phyloP scores from a whole-genome alignment of 2,888 invertebrate genomes.

The Caenorhabditis sp. region DNA sequence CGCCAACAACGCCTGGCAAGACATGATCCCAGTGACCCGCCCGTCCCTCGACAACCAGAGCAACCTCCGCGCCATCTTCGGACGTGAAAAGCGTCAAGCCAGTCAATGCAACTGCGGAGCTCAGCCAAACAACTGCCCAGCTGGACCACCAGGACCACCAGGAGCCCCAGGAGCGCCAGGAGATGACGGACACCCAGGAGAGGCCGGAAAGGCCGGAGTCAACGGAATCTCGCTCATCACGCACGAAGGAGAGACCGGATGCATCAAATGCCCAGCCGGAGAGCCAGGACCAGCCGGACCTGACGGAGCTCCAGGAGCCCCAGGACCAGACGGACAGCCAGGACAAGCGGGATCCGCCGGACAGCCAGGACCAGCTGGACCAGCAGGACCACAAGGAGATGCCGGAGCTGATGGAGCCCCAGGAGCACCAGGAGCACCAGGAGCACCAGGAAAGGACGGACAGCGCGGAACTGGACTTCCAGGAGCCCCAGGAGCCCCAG shows the following conservation, averaged over 20 bases:
- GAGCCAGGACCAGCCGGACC: conserved; percentile 64
- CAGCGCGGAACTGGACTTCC: conserved; percentile 56
- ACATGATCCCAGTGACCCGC: conserved; percentile 60
- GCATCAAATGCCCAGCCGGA: conserved; percentile 65
- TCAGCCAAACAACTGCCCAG: conserved; percentile 63
- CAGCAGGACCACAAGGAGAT: conserved; percentile 69
- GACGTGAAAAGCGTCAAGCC: conserved; percentile 62
- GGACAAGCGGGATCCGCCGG: conserved; percentile 66
- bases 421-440: conserved; percentile 81
- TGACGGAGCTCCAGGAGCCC: conserved; percentile 65
- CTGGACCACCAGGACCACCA: conserved; percentile 68
- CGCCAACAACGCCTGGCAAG: conserved; percentile 62
- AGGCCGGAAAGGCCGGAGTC: conserved; percentile 60
- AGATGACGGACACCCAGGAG: conserved; percentile 62
- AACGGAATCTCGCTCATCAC: conserved; percentile 55
- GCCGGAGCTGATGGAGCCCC: conserved; percentile 61
- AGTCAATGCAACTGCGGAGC: conserved; percentile 60
- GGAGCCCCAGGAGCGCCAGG: conserved; percentile 65
- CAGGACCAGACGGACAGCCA: conserved; percentile 67
- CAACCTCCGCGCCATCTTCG: conserved; percentile 52
- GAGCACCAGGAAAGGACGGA: conserved; percentile 81
- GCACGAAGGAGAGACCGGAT: conserved; percentile 53
- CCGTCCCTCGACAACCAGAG: conserved; percentile 49
- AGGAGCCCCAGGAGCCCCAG: conserved; percentile 66
- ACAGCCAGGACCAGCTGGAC: conserved; percentile 66